Conservation (phyloP, 2,113 vertebrate genomes). For the Salminus brasiliensis region DNA sequence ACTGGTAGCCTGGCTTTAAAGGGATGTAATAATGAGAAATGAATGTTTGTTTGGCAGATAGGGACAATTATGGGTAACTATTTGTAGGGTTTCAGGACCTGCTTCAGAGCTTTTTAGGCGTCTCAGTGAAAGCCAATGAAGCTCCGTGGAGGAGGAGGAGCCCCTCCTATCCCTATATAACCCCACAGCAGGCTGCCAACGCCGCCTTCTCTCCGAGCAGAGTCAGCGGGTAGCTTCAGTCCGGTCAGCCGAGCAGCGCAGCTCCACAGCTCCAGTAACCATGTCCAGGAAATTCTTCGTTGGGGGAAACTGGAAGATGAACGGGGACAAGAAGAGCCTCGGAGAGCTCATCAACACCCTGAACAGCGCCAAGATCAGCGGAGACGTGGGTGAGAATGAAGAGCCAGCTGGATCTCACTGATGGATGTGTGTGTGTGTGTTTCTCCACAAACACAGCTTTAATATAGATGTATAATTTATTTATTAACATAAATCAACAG, state of each 20-base stretch:
- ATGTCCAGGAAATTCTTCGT: conserved; percentile 98
- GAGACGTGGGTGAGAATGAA: conserved; percentile 83
- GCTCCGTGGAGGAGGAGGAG: conserved; percentile 61
- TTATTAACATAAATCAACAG: too few species aligned
- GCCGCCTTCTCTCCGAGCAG: conserved; percentile 2
- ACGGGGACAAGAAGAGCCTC: conserved; percentile 91
- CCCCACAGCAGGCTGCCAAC: fast-evolving
- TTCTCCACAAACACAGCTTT: too few species aligned
- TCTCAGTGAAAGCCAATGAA: conserved; percentile 63
- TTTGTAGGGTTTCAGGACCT: too few species aligned
- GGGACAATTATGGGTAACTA: too few species aligned
- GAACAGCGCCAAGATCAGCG: conserved; percentile 83
- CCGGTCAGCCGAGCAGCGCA: too few species aligned
- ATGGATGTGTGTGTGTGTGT: too few species aligned
- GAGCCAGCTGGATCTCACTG: too few species aligned
- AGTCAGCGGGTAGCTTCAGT: too few species aligned
- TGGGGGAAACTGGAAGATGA: conserved; percentile 98
- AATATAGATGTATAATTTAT: too few species aligned
- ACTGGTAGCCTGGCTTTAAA: too few species aligned
- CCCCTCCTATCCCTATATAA: conserved; percentile 63
- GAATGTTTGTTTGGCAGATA: too few species aligned
- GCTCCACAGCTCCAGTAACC: conserved; percentile 15
- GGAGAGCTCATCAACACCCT: conserved; percentile 88
- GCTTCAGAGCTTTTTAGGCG: conserved; percentile 27
- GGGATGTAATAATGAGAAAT: too few species aligned